Conservation (phyloP, 2,113 vertebrate species). For the Terrapene triunguis region DNA sequence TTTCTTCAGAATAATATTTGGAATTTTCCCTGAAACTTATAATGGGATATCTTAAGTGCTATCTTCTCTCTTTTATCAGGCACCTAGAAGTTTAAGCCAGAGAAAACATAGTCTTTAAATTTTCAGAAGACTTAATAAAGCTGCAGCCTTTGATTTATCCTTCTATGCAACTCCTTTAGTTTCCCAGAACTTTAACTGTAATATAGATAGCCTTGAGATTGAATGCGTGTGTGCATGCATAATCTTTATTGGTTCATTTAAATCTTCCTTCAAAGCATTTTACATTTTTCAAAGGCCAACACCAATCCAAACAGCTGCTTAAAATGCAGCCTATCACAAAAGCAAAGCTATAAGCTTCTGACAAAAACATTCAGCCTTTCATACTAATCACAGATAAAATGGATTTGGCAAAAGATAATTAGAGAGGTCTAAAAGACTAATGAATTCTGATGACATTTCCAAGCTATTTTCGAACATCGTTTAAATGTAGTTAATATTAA, state of each 20-base stretch:
- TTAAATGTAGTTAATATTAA: constrained; percentile 12
- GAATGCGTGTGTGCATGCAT: constrained; percentile 53
- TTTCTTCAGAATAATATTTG: not conserved
- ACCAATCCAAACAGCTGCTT: constrained; percentile 64
- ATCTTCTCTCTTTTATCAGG: constrained; percentile 33
- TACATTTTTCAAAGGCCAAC: constrained; percentile 67
- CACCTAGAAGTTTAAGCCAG: constrained; percentile 1
- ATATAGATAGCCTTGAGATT: constrained; percentile 57
- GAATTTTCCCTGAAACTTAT: not conserved
- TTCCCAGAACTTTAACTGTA: constrained; percentile 55
- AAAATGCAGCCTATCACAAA: constrained; percentile 70
- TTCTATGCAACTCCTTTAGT: constrained; percentile 35
- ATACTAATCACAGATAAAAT: constrained; percentile 72
- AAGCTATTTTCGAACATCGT: not conserved
- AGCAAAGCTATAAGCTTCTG: constrained; percentile 69
- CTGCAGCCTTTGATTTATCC: constrained; percentile 58
- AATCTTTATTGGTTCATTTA: constrained; percentile 57
- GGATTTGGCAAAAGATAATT: constrained; percentile 67
- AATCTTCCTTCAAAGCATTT: constrained; percentile 72
- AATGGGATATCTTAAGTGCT: not conserved
- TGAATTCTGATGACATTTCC: constrained; percentile 24
- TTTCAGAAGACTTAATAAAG: constrained; percentile 48
- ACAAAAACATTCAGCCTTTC: constrained; percentile 73
- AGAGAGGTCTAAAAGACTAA: constrained; percentile 49
- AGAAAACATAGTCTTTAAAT: not conserved